A percentile compares a stretch with the other conserved stretches of the same genome.
These are phyloP conservation scores for Phylloscopus trochilus DNA, from an alignment of 2,113 vertebrate genomes.

Conservation along the genomic window DNA sequence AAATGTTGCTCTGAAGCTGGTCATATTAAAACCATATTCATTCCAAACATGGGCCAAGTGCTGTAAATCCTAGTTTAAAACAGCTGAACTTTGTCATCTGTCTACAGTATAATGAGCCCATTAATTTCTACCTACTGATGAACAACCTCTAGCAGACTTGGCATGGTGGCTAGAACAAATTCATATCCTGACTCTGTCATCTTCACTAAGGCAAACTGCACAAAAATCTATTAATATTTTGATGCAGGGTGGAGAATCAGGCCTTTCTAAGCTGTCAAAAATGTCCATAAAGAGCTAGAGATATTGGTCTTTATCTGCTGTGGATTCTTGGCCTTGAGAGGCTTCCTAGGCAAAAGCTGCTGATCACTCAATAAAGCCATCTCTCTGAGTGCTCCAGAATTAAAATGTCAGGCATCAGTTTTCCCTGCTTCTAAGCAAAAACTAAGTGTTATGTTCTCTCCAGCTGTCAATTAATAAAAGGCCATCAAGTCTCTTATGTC, in stretches of 20 bases:
- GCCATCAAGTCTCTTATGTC: not conserved
- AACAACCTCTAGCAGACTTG: not conserved
- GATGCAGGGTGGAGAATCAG: constrained; percentile 13
- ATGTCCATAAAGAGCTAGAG: not conserved
- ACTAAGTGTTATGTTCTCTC: not conserved
- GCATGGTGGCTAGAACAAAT: not conserved
- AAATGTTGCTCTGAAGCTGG: not conserved
- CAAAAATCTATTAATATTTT: not conserved
- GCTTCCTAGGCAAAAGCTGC: not conserved
- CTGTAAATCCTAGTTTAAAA: constrained; percentile 22
- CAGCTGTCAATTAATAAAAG: constrained; percentile 4
- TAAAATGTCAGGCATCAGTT: not conserved
- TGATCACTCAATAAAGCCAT: constrained; percentile 1
- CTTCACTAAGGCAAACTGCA: constrained; percentile 29
- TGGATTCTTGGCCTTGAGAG: not conserved
- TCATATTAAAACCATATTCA: not conserved
- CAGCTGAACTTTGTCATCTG: not conserved
- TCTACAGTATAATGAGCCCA: not conserved
- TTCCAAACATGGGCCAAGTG: not conserved
- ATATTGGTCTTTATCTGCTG: not conserved
- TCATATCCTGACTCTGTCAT: not conserved
- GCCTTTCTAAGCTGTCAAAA: not conserved
- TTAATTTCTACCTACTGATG: constrained; percentile 3
- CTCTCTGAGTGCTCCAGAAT: not conserved
- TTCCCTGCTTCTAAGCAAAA: constrained; percentile 9